Base-by-base conservation (phyloP, 2,888 invertebrate genomes). In the Hermodice carunculata region DNA sequence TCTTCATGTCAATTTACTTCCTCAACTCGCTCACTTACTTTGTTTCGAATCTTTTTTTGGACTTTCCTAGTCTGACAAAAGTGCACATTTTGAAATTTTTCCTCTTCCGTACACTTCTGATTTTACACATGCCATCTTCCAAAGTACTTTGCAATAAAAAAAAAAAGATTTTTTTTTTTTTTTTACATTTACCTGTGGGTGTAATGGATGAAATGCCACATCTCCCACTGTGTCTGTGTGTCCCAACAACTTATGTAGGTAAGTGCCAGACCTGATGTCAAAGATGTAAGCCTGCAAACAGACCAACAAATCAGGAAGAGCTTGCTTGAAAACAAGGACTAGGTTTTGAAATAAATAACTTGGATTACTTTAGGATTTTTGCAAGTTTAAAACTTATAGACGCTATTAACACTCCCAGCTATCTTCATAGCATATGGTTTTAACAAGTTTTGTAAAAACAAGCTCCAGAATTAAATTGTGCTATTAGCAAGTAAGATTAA, bases 211-310 rank as follows among this genome's bases (percentile, higher is more conserved):
- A 61, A 79, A 85, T 6, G 77, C 74, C 1, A 85, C 83, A 73
- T 81, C 79, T n/a, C 80, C 74, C 17, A 85, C 82, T 1, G 81
- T 80, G 63, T 84, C 82, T 31, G 81, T 79, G 58, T 84, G 83
- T 19, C 84, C 83, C 29, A 76, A 71, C 58, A 85, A 56, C 62
- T 81, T 81, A 62, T 81, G 76, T 19, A 81, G 69, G 66, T 81
- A 82, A 0, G 81, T 81, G 17, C 83, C 83, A 44, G 78, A 69
- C 17, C 85, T 69, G 22, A 85, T 67, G 67, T 85, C 85, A 77
- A 75, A 85, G 26, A 85, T 75, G 62, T 85, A 85, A 0, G 78
- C 79, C 80, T 82, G 67, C 8, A 68, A 67, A 28, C 44, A 51
- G 17, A 14, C 57, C 34, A 19, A 19, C 3, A 49, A 29, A 43